These are phyloP conservation scores for Agriopis aurantiaria DNA, from an alignment of 2,888 invertebrate genomes.

Conservation along the genomic window DNA sequence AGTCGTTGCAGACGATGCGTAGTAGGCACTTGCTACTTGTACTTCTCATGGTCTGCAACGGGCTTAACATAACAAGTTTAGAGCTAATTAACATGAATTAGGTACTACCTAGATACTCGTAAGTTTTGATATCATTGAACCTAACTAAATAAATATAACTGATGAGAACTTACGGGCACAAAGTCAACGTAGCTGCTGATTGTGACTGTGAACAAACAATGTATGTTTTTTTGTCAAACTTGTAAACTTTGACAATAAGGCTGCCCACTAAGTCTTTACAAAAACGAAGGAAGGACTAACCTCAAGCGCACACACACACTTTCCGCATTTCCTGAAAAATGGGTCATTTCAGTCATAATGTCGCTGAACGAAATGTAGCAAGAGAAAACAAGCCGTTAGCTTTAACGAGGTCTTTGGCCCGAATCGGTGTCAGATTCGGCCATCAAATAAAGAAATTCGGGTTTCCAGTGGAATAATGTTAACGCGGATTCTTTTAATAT, in stretches of 20 bases:
- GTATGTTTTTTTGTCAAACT: not conserved
- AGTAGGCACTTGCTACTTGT: no score
- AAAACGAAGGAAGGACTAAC: conserved; percentile 9
- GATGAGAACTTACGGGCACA: conserved; percentile 15
- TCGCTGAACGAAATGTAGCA: conserved; percentile 37
- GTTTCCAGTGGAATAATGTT: not conserved
- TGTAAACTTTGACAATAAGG: not conserved
- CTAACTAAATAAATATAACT: no score
- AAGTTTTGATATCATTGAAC: no score
- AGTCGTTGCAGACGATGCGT: no score
- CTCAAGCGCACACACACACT: conserved; percentile 20
- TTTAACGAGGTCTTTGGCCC: conserved; percentile 41
- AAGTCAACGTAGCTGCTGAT: conserved; percentile 19
- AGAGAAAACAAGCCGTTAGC: conserved; percentile 43
- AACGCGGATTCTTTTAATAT: not conserved
- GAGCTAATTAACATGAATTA: no score
- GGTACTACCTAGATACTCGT: no score
- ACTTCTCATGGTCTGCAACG: no score
- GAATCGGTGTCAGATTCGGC: conserved; percentile 27
- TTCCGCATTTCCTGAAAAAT: conserved; percentile 23
- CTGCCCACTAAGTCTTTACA: not conserved
- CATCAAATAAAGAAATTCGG: conserved; percentile 28
- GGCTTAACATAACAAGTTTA: no score
- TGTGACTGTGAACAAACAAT: conserved; percentile 26
- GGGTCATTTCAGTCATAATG: conserved; percentile 26